Base-by-base conservation (phyloP, 2,888 invertebrate species). In the Hemistola chrysoprasaria region DNA sequence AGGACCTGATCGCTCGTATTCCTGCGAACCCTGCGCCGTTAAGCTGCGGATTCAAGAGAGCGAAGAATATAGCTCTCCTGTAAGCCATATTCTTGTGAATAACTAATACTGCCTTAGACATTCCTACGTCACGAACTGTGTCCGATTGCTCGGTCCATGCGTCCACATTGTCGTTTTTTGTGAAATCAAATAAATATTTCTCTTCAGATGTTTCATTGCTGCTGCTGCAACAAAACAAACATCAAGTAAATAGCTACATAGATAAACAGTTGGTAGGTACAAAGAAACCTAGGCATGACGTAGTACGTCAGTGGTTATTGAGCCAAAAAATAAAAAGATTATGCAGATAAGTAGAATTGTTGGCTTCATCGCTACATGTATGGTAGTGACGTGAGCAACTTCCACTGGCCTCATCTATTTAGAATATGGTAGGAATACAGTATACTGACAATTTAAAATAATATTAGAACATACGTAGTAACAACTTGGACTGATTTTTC, bases 11-110 rank as follows among this genome's bases (percentile, higher is more conserved):
- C n/a, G 83, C 88, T 46, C 91, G 71, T 46, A 92, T 84, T 6
- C 93, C 93, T 20, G 92, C 92, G 66, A 93, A 93, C 1, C 92
- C 92, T 10, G 93, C 93, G 0, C 93, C 93, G 51, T 93, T 92
- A 5, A 90, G 81, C 71, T 93, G 93, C 2, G 93, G 93, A 62
- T 92, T 93, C 10, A 93, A 62, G 30, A 93, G 70, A 1, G 91
- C 90, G 56, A 93, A 93, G 54, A 93, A 91, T 56, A 93, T 79
- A 0, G 91, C 93, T 63, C 92, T 71, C 61, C 92, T 90, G 50
- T 91, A 92, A 21, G 87, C 71, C 49, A 83, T 77, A 28, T 92
- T 92, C 56, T 90, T 89, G 59, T 93, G 92, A 20, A 92, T 69
- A 3, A 85, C 82, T 20, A 93, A 60, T 6, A 83, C 74, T 1